phyloP scores from a whole-genome alignment of 2,113 vertebrate species.

The Saccopteryx leptura region DNA sequence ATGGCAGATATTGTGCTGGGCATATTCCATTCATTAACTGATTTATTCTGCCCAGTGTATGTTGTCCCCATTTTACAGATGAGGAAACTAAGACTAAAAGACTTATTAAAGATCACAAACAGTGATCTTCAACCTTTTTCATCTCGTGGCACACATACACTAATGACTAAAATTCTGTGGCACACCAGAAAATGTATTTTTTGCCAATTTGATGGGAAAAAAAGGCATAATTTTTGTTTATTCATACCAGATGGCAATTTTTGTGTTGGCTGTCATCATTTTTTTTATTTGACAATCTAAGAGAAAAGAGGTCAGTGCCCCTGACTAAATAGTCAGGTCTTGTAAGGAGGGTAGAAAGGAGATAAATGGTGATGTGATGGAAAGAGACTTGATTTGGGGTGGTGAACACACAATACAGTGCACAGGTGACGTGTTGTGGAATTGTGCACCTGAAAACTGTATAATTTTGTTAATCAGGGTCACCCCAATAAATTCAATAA shows the following conservation, averaged over 20 bases:
- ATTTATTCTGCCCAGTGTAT: neutral
- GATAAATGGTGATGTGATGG: too few species aligned
- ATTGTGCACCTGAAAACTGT: too few species aligned
- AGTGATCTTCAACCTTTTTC: neutral
- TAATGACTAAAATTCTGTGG: neutral
- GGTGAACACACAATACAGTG: too few species aligned
- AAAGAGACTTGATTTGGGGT: too few species aligned
- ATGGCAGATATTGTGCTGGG: neutral
- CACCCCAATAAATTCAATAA: too few species aligned
- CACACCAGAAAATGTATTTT: neutral
- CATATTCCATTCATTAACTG: neutral
- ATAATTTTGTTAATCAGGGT: too few species aligned
- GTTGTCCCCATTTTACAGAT: conserved; percentile 2
- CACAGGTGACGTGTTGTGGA: too few species aligned
- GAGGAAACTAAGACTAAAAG: neutral
- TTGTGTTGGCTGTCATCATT: neutral
- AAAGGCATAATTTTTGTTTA: neutral
- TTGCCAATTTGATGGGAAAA: neutral
- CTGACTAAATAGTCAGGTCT: neutral
- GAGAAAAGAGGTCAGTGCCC: neutral
- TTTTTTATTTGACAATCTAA: neutral
- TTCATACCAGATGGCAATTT: neutral
- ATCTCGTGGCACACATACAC: neutral
- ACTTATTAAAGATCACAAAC: neutral
- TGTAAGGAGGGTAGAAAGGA: too few species aligned